Evolutionary conservation across 2,888 invertebrate species (phyloP), one percentile per base, ranked within the genome.

Genomic region (Epistrophe grossulariae): DNA sequence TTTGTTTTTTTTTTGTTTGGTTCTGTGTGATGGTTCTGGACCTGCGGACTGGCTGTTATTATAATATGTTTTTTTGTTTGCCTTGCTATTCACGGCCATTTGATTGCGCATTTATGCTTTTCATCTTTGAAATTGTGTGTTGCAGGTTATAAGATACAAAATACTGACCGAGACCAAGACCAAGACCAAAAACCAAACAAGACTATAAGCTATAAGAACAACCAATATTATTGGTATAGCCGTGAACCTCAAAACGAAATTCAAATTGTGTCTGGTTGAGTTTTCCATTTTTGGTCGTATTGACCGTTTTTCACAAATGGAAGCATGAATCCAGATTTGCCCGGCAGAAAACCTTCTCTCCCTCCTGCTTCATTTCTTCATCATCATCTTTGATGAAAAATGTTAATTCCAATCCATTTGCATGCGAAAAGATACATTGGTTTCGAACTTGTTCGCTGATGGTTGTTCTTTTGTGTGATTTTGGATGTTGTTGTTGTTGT

Each of bases 181-280:
- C 11, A 10, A 31, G 45, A 45, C 15, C 8, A 6, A 38, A n/a
- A 15, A 43, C 28, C 9, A 48, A 57, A 10, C n/a, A 31, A 10
- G 10, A 35, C 31, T 31, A 57, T 24, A 24, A 24, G 24, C 24
- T 17, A n/a, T n/a, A 68, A 50, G 50, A 50, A 35, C 35, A 19
- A 55, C 24, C 19, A 52, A 55, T n/a, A 48, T 45, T 48, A 40
- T 78, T 81, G 60, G 72, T 45, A n/a, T n/a, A 72, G 74, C 74
- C 79, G 40, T 84, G 74, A 84, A 76, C 84, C 70, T 76, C 79
- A 79, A 84, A 74, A 74, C 79, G 17, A 55, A 52, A 84, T 84
- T 84, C 79, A 84, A 84, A 84, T 84, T 79, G 74, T 64, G 83
- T 79, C 74, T 71, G 79, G 71, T 79, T 71, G 74, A 48, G 70